Percentiles rank a stretch among this genome's conserved stretches.
These are phyloP conservation scores for Elephantulus edwardii DNA, from an alignment of 2,113 vertebrate genomes.

Conservation along the genomic window DNA sequence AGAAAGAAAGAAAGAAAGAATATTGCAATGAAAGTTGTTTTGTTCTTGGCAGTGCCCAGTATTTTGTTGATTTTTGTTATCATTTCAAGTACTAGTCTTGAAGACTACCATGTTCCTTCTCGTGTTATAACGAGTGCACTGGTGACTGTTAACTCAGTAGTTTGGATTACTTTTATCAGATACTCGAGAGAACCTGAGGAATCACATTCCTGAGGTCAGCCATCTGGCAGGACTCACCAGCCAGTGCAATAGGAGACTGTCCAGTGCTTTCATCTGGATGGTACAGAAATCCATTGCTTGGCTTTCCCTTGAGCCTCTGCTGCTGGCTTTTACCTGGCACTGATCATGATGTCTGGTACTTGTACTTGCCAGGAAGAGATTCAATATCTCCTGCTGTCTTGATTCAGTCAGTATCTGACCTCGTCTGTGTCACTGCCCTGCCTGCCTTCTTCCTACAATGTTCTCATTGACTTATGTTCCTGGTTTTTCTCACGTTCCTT, in stretches of 20 bases:
- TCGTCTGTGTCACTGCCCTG: neutral
- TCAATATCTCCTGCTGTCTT: neutral
- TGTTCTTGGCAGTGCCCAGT: neutral
- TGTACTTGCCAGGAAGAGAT: neutral
- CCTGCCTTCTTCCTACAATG: neutral
- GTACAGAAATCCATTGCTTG: neutral
- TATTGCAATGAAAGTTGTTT: too few relatives aligned
- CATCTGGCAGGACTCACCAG: neutral
- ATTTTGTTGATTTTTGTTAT: neutral
- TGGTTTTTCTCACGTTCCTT: neutral
- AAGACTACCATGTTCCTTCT: neutral
- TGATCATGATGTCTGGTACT: neutral
- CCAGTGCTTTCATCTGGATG: accelerated
- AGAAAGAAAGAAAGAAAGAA: too few relatives aligned
- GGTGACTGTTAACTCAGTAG: neutral
- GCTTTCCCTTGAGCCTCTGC: neutral
- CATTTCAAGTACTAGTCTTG: neutral
- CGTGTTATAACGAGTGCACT: neutral
- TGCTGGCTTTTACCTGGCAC: neutral
- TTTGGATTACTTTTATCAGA: neutral
- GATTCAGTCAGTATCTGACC: neutral
- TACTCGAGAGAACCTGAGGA: neutral
- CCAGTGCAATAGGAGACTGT: neutral
- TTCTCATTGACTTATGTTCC: neutral
- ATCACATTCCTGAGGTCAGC: neutral